Percentiles rank a stretch among this genome's conserved stretches.
Evolutionary conservation across 2,797 vertebrate genomes (phyloP).

Genomic region (Chromis chromis): DNA sequence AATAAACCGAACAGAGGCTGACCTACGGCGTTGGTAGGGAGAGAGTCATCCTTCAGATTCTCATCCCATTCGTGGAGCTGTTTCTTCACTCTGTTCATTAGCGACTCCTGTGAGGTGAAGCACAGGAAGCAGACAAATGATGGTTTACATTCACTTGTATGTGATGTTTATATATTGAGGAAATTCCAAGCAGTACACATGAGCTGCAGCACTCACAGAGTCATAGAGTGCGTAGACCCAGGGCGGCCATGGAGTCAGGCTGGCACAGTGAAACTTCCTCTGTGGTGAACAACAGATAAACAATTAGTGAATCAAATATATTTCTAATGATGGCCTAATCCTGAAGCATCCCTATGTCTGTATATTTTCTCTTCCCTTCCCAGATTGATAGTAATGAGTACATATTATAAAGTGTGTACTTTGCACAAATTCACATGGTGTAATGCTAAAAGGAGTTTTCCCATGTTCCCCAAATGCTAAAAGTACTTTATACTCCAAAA

Average conservation of each 20-base stretch:
- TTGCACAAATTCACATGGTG: background rate
- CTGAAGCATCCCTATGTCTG: background rate
- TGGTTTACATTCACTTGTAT: constrained; percentile 37
- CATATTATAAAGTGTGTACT: background rate
- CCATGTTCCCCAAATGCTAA: too few species aligned
- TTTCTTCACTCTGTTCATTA: constrained; percentile 97
- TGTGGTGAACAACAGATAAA: constrained; percentile 67
- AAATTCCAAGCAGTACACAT: constrained; percentile 4
- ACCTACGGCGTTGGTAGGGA: constrained; percentile 96
- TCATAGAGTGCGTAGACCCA: constrained; percentile 98
- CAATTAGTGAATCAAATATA: constrained; percentile 15
- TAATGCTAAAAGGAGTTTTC: too few species aligned
- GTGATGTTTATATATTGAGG: constrained; percentile 28
- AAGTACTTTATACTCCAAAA: too few species aligned
- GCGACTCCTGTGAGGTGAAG: constrained; percentile 80
- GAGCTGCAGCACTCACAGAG: constrained; percentile 88
- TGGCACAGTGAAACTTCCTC: constrained; percentile 95
- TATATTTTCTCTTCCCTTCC: background rate
- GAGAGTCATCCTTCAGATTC: constrained; percentile 96
- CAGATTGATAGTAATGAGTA: background rate
- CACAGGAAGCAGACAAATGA: constrained; percentile 16
- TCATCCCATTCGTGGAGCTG: constrained; percentile 98
- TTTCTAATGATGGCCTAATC: background rate
- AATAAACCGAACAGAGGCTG: constrained; percentile 50
- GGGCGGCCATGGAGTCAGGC: constrained; percentile 95